phyloP scores from a whole-genome alignment of 2,888 invertebrate species.

The Parnassius orleans region DNA sequence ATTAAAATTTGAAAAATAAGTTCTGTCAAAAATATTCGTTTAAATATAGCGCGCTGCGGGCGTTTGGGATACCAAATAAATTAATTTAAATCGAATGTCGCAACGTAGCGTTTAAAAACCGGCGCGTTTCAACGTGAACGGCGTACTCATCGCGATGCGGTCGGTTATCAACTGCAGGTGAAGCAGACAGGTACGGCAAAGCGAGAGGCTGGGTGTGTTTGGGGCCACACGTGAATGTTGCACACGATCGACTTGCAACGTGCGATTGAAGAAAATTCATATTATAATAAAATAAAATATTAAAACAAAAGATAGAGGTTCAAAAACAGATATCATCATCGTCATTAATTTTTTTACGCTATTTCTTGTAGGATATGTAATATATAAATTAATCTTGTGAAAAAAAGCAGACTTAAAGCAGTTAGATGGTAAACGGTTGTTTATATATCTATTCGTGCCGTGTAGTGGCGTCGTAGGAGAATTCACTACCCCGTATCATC shows the following conservation, averaged over 20 bases:
- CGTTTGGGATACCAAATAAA: constrained; percentile 2
- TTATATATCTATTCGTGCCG: too few relatives aligned
- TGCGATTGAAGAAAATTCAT: constrained; percentile 1
- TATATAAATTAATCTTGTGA: too few relatives aligned
- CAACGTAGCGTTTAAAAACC: constrained; percentile 28
- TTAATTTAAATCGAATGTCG: constrained; percentile 29
- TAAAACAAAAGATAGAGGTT: not conserved
- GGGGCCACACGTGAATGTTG: constrained; percentile 46
- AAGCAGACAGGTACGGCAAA: constrained; percentile 36
- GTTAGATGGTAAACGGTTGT: too few relatives aligned
- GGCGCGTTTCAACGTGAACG: constrained; percentile 29
- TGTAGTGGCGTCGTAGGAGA: too few relatives aligned
- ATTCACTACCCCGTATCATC: too few relatives aligned
- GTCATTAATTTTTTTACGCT: too few relatives aligned
- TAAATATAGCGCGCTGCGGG: not conserved
- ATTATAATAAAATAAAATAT: not conserved
- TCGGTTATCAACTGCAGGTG: constrained; percentile 65
- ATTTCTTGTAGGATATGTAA: too few relatives aligned
- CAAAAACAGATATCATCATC: too few relatives aligned
- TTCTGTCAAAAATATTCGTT: not conserved
- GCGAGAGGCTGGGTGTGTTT: constrained; percentile 58
- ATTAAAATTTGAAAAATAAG: constrained; percentile 2
- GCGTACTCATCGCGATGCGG: constrained; percentile 57
- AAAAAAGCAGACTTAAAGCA: too few relatives aligned
- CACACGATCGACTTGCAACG: constrained; percentile 17